These are phyloP conservation scores for Holacanthella duospinosa DNA, from an alignment of 2,888 invertebrate species.

Conservation along the genomic window DNA sequence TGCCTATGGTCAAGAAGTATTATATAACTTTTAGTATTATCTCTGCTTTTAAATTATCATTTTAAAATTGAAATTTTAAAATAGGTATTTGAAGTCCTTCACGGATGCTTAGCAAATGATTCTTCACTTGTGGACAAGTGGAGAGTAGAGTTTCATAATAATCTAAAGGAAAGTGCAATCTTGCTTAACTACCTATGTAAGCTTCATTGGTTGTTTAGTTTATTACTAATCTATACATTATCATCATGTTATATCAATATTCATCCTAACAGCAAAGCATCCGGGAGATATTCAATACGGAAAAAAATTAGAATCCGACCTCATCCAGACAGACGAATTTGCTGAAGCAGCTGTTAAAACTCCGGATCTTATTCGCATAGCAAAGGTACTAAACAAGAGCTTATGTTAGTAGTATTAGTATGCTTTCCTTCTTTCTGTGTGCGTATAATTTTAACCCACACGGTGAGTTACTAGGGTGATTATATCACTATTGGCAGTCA, in stretches of 20 bases:
- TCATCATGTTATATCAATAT: background rate
- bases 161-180: slow-evolving; percentile 28
- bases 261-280: slow-evolving; percentile 24
- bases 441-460: too few relatives aligned
- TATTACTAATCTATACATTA: background rate
- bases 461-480: too few relatives aligned
- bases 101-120: slow-evolving; percentile 33
- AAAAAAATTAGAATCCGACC: slow-evolving; percentile 27
- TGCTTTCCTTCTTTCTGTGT: too few relatives aligned
- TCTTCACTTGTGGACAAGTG: slow-evolving; percentile 23
- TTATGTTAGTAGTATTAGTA: too few relatives aligned
- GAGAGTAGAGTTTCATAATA: slow-evolving; percentile 25
- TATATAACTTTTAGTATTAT: background rate
- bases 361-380: slow-evolving; percentile 30
- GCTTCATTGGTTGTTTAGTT: too few relatives aligned
- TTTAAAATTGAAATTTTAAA: background rate
- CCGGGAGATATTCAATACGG: slow-evolving; percentile 22
- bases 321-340: slow-evolving; percentile 36
- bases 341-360: slow-evolving; percentile 35
- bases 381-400: slow-evolving; percentile 24
- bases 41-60: too few relatives aligned
- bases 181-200: slow-evolving; percentile 32
- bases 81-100: slow-evolving; percentile 30
- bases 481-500: too few relatives aligned
- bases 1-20: slow-evolving; percentile 31